Evolutionary conservation across 2,113 vertebrate species (phyloP).

Genomic region (Zootoca vivipara): DNA sequence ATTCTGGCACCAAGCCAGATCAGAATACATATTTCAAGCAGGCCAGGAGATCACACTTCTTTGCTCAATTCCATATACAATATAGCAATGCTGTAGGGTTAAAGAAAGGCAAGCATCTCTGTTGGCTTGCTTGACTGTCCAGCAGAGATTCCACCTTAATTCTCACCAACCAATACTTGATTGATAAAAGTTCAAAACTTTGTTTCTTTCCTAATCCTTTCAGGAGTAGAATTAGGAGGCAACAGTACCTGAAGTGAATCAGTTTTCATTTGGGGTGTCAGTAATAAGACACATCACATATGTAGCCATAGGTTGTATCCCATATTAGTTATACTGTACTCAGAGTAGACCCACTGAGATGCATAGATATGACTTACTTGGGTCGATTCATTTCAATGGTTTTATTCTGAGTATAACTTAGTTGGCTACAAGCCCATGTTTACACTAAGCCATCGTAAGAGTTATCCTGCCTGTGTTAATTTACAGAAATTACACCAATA

Average conservation of each 20-base stretch:
- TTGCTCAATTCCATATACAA: not conserved
- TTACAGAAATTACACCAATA: not conserved
- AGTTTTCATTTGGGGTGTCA: not conserved
- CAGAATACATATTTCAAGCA: not conserved
- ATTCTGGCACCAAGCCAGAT: not conserved
- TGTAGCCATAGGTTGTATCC: not conserved
- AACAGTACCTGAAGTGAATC: not conserved
- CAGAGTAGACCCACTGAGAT: too few relatives aligned
- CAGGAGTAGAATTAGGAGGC: constrained; percentile 18
- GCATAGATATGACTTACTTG: too few relatives aligned
- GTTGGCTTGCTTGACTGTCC: not conserved
- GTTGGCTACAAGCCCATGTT: too few relatives aligned
- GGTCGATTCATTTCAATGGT: too few relatives aligned
- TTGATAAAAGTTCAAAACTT: not conserved
- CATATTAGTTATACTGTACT: too few relatives aligned
- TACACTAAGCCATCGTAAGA: not conserved
- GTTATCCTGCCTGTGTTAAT: not conserved
- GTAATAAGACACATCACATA: not conserved
- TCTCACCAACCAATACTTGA: not conserved
- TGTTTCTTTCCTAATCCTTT: constrained; percentile 20
- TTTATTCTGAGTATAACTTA: too few relatives aligned
- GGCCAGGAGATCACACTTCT: constrained; percentile 17
- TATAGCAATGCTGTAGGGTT: fast-evolving
- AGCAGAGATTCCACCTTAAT: constrained; percentile 12
- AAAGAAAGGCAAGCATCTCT: not conserved